Percentiles rank a stretch among this genome's conserved stretches.
These are phyloP conservation scores for Drusus annulatus DNA, from an alignment of 1,140 invertebrate genomes.

Conservation along the genomic window DNA sequence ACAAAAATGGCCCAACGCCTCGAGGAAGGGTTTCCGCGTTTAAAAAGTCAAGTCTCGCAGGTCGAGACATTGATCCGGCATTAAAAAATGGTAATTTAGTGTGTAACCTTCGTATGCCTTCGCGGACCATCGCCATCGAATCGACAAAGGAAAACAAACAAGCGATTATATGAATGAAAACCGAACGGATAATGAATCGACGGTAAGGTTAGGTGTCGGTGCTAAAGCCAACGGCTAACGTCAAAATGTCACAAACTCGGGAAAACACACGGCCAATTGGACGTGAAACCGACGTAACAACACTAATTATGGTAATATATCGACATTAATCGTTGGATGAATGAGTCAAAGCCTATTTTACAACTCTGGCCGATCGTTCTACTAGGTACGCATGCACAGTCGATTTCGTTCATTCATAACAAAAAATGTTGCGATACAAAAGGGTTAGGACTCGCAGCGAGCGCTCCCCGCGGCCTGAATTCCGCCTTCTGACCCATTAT, in stretches of 20 bases:
- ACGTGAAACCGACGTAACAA: slow-evolving; percentile 8
- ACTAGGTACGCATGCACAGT: slow-evolving; percentile 43
- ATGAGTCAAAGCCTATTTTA: slow-evolving; percentile 49
- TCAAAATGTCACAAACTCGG: slow-evolving; percentile 36
- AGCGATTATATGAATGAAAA: slow-evolving; percentile 30
- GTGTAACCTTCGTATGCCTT: neutral
- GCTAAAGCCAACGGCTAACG: slow-evolving; percentile 8
- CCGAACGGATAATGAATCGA: slow-evolving; percentile 36
- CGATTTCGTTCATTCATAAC: slow-evolving; percentile 46
- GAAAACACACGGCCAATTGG: slow-evolving; percentile 9
- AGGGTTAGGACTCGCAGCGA: slow-evolving; percentile 33
- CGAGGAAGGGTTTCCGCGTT: too few species aligned
- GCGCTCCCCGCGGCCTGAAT: slow-evolving; percentile 3
- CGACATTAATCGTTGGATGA: slow-evolving; percentile 35
- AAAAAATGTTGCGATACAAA: slow-evolving; percentile 43
- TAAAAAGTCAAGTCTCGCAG: too few species aligned
- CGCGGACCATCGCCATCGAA: slow-evolving; percentile 2
- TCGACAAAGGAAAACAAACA: slow-evolving; percentile 36
- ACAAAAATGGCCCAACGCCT: too few species aligned
- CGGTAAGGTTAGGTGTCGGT: slow-evolving; percentile 40
- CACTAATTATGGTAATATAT: slow-evolving; percentile 44
- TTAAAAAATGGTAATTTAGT: neutral
- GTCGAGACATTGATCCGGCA: neutral
- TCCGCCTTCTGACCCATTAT: neutral
- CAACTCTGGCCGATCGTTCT: slow-evolving; percentile 12